These are phyloP conservation scores for Oncorhynchus clarkii DNA, from an alignment of 2,113 vertebrate species.

Conservation along the genomic window DNA sequence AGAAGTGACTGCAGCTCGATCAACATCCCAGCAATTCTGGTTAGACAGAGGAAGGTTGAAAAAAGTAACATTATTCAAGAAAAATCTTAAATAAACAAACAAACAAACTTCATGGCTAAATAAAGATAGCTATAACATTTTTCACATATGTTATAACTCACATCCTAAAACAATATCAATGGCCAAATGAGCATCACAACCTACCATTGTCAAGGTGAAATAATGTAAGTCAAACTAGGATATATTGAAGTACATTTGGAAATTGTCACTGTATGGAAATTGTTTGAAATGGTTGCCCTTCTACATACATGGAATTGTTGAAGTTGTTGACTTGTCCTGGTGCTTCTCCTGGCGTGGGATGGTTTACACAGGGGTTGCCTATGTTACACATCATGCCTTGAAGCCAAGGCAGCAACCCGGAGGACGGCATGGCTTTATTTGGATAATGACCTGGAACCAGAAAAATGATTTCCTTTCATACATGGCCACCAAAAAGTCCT, in stretches of 20 bases:
- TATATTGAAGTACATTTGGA: too few relatives aligned
- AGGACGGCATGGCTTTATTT: slow-evolving; percentile 98
- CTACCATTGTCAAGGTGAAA: too few relatives aligned
- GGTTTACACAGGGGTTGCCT: slow-evolving; percentile 88
- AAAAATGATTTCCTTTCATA: background rate
- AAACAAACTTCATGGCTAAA: too few relatives aligned
- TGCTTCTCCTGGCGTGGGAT: slow-evolving; percentile 89
- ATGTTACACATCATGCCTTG: slow-evolving; percentile 95
- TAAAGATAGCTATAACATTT: too few relatives aligned
- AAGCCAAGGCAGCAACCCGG: slow-evolving; percentile 92
- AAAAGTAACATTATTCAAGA: too few relatives aligned
- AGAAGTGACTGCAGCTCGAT: slow-evolving; percentile 68
- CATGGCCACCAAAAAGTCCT: too few relatives aligned
- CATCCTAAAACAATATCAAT: too few relatives aligned
- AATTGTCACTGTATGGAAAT: background rate
- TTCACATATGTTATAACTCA: too few relatives aligned
- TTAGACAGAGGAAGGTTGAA: background rate
- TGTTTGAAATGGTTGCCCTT: background rate
- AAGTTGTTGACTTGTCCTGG: slow-evolving; percentile 96
- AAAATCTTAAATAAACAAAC: too few relatives aligned
- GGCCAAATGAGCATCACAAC: too few relatives aligned
- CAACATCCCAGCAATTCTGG: slow-evolving; percentile 64
- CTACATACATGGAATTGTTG: slow-evolving; percentile 88
- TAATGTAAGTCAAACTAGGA: too few relatives aligned
- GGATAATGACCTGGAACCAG: slow-evolving; percentile 86